Evolutionary conservation across 30 jellyfish, hydroid and myxozoan species (phyloP).

Genomic region (Calvadosia cruxmelitensis): DNA sequence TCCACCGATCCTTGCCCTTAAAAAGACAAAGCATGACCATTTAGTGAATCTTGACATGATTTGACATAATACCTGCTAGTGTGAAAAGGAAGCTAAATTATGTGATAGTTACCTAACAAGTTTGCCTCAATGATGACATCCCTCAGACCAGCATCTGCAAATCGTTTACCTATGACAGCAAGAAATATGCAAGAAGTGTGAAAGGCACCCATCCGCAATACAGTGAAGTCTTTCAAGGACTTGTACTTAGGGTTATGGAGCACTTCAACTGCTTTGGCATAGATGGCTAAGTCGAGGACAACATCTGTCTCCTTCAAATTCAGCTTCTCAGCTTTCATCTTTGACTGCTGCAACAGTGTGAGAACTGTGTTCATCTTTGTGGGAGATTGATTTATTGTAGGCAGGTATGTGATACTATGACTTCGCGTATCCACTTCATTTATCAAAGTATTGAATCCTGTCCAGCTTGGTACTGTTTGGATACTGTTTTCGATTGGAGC

Average conservation of each 20-base stretch:
- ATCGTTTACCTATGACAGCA: slow-evolving; percentile 36
- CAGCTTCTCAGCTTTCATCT: slow-evolving; percentile 31
- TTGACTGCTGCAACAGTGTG: slow-evolving; percentile 27
- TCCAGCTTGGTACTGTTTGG: slow-evolving; percentile 24
- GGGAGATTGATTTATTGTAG: slow-evolving; percentile 31
- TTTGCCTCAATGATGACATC: slow-evolving; percentile 13
- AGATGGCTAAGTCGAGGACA: slow-evolving; percentile 35
- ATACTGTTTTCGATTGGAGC: not conserved
- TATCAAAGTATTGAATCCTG: slow-evolving; percentile 23
- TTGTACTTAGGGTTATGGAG: slow-evolving; percentile 5
- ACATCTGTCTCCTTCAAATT: slow-evolving; percentile 27
- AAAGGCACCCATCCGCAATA: slow-evolving; percentile 34
- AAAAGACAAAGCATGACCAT: not conserved
- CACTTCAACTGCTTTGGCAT: slow-evolving; percentile 46
- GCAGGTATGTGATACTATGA: slow-evolving; percentile 17
- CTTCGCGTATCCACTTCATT: not conserved
- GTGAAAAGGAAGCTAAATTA: not conserved
- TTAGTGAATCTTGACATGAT: not conserved
- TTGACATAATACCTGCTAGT: not conserved
- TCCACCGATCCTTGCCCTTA: slow-evolving; percentile 4
- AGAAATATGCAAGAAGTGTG: slow-evolving; percentile 19
- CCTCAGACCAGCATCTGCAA: slow-evolving; percentile 33
- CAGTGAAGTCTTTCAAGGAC: slow-evolving; percentile 19
- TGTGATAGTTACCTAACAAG: not conserved
- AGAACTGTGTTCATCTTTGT: slow-evolving; percentile 33